A percentile compares a stretch with the other conserved stretches of the same genome.
These are phyloP conservation scores for Pogonognathellus flavescens DNA, from an alignment of 1,140 invertebrate species.

Conservation along the genomic window DNA sequence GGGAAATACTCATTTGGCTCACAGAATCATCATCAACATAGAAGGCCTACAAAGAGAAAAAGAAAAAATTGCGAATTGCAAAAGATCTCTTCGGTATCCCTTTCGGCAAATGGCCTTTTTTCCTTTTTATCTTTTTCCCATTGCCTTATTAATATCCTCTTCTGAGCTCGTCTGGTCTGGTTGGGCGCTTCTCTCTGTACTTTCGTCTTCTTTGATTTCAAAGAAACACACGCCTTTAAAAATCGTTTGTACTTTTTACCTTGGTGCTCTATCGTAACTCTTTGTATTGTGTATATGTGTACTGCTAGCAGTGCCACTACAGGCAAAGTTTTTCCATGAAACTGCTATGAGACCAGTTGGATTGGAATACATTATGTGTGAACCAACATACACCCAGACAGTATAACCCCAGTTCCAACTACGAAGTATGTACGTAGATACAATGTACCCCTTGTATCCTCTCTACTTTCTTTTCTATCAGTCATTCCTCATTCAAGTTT, in stretches of 20 bases:
- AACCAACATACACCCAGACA: background rate
- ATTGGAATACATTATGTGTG: constrained; percentile 17
- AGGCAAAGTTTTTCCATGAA: constrained; percentile 31
- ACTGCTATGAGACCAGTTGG: constrained; percentile 15
- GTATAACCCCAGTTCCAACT: background rate
- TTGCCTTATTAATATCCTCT: constrained; percentile 65
- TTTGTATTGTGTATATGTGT: constrained; percentile 9
- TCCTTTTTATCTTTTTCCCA: constrained; percentile 62
- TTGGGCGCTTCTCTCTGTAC: constrained; percentile 53
- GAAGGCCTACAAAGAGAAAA: constrained; percentile 46
- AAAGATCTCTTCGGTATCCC: constrained; percentile 46
- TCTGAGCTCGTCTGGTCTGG: constrained; percentile 44
- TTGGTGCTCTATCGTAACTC: constrained; percentile 49
- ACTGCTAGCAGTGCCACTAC: constrained; percentile 7
- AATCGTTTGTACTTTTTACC: constrained; percentile 63
- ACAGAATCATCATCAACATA: constrained; percentile 44
- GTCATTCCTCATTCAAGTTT: background rate
- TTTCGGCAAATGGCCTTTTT: constrained; percentile 57
- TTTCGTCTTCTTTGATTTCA: constrained; percentile 60
- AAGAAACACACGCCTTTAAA: constrained; percentile 55
- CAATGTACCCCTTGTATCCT: background rate
- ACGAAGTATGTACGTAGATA: background rate
- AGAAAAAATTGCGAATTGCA: constrained; percentile 53
- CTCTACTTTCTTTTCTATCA: no score
- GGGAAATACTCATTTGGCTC: constrained; percentile 13